Base-by-base conservation (phyloP, 1,140 invertebrate genomes). In the Penaeus japonicus region DNA sequence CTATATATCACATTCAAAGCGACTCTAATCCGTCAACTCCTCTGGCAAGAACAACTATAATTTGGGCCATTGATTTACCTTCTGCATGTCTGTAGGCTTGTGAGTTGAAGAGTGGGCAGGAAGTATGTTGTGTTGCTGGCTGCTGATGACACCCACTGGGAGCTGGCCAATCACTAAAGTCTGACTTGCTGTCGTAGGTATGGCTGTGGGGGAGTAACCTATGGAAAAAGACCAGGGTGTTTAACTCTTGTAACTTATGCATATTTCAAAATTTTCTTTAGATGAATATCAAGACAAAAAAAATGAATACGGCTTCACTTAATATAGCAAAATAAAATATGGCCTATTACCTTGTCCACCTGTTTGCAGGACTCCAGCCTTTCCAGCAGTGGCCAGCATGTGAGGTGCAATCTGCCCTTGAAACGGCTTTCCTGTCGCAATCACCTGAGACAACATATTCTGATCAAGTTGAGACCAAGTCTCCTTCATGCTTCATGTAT, bases 341-440 rank as follows among this genome's bases (percentile, higher is more conserved):
- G n/a, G n/a, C n/a, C n/a, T n/a, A 79, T 80, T 84, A 85, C 70
- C 87, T 80, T 89, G 82, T 62, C 82, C 84, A 32, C 89, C 89
- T 53, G 79, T 79, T 27, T 90, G 89, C 15, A 87, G 84, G 20
- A 90, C 89, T 70, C 85, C 85, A 35, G 81, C 70, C 95, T 93
- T 94, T 95, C 93, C 95, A 96, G 91, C 93, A 0, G 96, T 94
- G 1, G 96, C 95, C 57, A 97, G 92, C 95, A 97, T 96, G 91
- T 97, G 96, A 0, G 95, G 95, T 2, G 94, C 94, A n/a, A 96
- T 92, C 91, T 96, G 96, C 87, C 95, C 95, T 1, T 95, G 96
- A 92, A 97, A 97, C 0, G 96, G 95, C 92, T 97, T 97, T 20
- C 96, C 95, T 83, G 96, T 96, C 10, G 96, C 95, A 80, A 89